Evolutionary conservation across 2,888 invertebrate species (phyloP), one percentile per base, ranked within the genome.

Genomic region (Lepetodrilus schrolli): DNA sequence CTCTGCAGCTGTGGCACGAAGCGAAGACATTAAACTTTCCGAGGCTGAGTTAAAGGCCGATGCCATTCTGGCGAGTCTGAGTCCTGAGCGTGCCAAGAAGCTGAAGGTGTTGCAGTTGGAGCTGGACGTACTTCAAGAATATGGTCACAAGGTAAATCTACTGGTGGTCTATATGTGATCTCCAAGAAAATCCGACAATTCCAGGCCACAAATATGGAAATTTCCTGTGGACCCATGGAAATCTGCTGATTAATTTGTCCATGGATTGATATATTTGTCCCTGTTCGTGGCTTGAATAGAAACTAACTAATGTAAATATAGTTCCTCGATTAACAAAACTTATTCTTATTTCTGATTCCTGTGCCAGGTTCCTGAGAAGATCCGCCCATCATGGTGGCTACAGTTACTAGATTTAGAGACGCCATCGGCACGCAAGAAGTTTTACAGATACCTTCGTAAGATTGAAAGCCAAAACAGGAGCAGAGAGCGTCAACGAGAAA

Each of bases 51-150:
- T 17, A 23, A 26, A 30, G 72, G 75, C 80, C 26, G 70, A 58
- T n/a, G 76, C 80, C 72, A 47, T 77, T n/a, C 58, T 84, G 7
- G 51, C 72, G 7, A 79, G 77, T 36, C 65, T 84, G 13, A 71
- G 73, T 37, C 65, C 78, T n/a, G 82, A 81, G 21, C 74, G 75
- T 20, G 49, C 69, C 8, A 81, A 76, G 72, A 79, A 77, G 58
- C 70, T 84, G 8, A 81, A 83, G 66, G 69, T 85, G n/a, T 70
- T 85, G 2, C 70, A 84, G 58, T 43, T 85, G 58, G 86, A 86
- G 50, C 82, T 80, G 73, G 82, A 84, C 20, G 78, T 84, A 13
- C 48, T 80, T 21, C 48, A 69, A 13, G 75, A 82, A n/a, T n/a
- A n/a, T n/a, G n/a, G n/a, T n/a, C n/a, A n/a, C n/a, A n/a, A n/a